Percentiles rank a stretch among this genome's conserved stretches.
Evolutionary conservation across 2,797 vertebrate genomes (phyloP).

Genomic region (Natrix natrix): DNA sequence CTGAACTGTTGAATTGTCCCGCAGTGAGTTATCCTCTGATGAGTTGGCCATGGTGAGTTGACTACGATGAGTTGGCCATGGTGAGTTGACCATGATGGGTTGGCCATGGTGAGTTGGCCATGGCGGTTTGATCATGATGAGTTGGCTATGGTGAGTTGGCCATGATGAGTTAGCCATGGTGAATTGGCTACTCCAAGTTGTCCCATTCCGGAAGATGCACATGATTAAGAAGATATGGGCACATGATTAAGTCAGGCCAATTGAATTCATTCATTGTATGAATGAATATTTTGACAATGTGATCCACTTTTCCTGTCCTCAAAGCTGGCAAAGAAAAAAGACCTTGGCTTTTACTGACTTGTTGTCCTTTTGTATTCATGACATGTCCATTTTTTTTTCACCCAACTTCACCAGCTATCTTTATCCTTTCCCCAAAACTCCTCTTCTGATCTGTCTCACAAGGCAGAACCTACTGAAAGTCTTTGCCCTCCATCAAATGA

Average conservation of each 20-base stretch:
- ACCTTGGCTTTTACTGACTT: conserved; percentile 38
- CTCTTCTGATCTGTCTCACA: not conserved
- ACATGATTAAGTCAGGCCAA: not conserved
- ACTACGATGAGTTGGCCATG: too few relatives aligned
- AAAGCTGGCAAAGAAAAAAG: conserved; percentile 34
- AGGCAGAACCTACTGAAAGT: not conserved
- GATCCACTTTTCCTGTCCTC: conserved; percentile 40
- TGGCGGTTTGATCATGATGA: too few relatives aligned
- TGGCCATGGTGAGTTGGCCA: not conserved
- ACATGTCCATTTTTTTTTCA: conserved; percentile 1
- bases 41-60: not conserved
- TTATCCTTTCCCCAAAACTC: not conserved
- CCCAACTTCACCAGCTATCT: conserved; percentile 15
- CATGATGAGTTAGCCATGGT: not conserved
- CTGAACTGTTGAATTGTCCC: too few relatives aligned
- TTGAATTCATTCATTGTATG: conserved; percentile 39
- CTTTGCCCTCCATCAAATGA: not conserved
- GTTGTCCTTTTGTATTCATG: not conserved
- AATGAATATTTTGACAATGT: conserved; percentile 30
- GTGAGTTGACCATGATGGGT: not conserved
- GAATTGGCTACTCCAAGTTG: not conserved
- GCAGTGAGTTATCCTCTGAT: too few relatives aligned
- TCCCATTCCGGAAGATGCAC: not conserved
- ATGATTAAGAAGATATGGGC: not conserved
- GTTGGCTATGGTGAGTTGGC: too few relatives aligned